A percentile compares a stretch with the other conserved stretches of the same genome.
Conservation (phyloP, 2,888 invertebrate species). For the Eilema depressum region DNA sequence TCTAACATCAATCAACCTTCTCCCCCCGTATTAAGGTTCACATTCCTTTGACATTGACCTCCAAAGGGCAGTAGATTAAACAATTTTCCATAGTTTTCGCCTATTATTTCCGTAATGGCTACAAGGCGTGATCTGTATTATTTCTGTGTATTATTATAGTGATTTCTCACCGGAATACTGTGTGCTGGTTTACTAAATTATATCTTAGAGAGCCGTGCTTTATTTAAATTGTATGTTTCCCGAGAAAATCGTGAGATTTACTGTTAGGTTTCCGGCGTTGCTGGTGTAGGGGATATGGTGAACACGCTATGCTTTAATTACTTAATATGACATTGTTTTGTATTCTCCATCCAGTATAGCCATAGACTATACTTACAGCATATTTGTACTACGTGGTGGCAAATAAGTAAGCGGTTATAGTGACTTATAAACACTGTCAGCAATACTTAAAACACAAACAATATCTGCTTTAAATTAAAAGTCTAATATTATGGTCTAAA, state of each 20-base stretch:
- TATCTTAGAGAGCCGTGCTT: conserved; percentile 6
- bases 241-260: conserved; percentile 15
- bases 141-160: conserved; percentile 16
- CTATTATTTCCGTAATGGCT: conserved; percentile 32
- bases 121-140: conserved; percentile 18
- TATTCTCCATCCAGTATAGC: not conserved
- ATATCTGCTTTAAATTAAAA: too few relatives aligned
- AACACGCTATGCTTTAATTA: not conserved
- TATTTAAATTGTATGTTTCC: conserved; percentile 19
- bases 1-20: not conserved
- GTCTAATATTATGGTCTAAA: too few relatives aligned
- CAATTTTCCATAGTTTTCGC: conserved; percentile 30
- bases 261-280: conserved; percentile 11
- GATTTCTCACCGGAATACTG: conserved; percentile 14
- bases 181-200: conserved; percentile 22
- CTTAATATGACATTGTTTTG: not conserved
- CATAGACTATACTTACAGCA: too few relatives aligned
- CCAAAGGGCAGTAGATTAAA: conserved; percentile 6
- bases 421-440: too few relatives aligned
- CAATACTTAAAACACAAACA: too few relatives aligned
- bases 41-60: conserved; percentile 14
- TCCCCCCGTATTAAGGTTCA: not conserved
- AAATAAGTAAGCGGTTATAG: not conserved
- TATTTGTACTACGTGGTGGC: not conserved
- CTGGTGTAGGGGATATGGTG: not conserved